phyloP scores from a whole-genome alignment of 2,888 invertebrate species.

The Ennomos quercinarius region DNA sequence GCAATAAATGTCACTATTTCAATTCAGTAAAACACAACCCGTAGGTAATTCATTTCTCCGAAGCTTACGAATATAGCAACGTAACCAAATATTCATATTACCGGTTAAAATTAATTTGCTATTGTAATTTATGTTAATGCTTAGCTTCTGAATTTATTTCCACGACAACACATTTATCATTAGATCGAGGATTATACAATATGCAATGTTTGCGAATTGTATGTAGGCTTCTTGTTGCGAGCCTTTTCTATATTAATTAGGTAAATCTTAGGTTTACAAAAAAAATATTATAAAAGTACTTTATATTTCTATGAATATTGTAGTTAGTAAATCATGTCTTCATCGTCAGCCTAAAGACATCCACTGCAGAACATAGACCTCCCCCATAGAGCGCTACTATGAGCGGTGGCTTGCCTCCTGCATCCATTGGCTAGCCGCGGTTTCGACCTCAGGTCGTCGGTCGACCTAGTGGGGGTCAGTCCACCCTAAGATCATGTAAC shows the following conservation, averaged over 20 bases:
- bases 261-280: too few relatives aligned
- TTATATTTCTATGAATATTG: too few relatives aligned
- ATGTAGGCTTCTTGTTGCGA: slow-evolving; percentile 50
- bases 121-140: slow-evolving; percentile 77
- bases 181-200: slow-evolving; percentile 58
- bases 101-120: slow-evolving; percentile 63
- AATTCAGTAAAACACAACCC: slow-evolving; percentile 15
- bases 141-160: slow-evolving; percentile 64
- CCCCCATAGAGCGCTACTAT: too few relatives aligned
- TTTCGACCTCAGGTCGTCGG: too few relatives aligned
- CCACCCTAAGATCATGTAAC: too few relatives aligned
- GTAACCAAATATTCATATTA: slow-evolving; percentile 14
- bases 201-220: slow-evolving; percentile 65
- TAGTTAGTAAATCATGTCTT: too few relatives aligned
- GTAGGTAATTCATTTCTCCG: slow-evolving; percentile 12
- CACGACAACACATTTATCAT: slow-evolving; percentile 69
- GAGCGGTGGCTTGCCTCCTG: too few relatives aligned
- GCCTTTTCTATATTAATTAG: slow-evolving; percentile 15
- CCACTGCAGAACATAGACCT: too few relatives aligned
- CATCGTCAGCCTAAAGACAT: too few relatives aligned
- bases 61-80: slow-evolving; percentile 4
- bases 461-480: too few relatives aligned
- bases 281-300: too few relatives aligned
- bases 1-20: slow-evolving; percentile 28
- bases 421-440: too few relatives aligned